These are phyloP conservation scores for Tringa solitaria DNA, from an alignment of 2,113 vertebrate species.

Conservation along the genomic window DNA sequence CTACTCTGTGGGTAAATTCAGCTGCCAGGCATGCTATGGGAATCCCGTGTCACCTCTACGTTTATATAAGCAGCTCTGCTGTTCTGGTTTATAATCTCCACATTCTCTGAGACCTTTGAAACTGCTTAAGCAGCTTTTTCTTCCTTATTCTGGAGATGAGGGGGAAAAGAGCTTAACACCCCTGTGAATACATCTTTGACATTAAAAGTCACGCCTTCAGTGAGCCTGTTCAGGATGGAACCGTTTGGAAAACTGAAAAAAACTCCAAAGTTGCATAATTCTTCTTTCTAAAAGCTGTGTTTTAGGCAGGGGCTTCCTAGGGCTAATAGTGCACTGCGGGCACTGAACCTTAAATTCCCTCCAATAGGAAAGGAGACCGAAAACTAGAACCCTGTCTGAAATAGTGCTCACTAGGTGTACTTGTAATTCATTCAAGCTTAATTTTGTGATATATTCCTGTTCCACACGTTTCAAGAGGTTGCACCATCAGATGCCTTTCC, in stretches of 20 bases:
- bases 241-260: not conserved
- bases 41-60: not conserved
- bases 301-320: not conserved
- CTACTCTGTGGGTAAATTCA: not conserved
- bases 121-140: not conserved
- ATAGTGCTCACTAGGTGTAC: accelerated
- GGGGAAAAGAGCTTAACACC: not conserved
- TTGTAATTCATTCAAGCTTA: not conserved
- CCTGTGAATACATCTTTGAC: not conserved
- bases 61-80: not conserved
- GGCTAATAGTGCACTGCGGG: not conserved
- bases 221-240: not conserved
- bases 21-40: not conserved
- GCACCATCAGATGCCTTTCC: conserved; percentile 19
- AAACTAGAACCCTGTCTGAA: not conserved
- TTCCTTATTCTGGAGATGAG: not conserved
- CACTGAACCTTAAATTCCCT: not conserved
- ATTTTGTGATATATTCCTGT: not conserved
- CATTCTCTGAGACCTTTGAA: not conserved
- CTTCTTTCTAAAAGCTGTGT: not conserved
- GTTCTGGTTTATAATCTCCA: not conserved
- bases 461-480: not conserved
- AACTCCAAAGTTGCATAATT: not conserved
- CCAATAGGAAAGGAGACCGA: not conserved
- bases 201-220: not conserved